A percentile compares a stretch with the other conserved stretches of the same genome.
These are phyloP conservation scores for Melanostoma mellinum DNA, from an alignment of 2,888 invertebrate species.

Conservation along the genomic window DNA sequence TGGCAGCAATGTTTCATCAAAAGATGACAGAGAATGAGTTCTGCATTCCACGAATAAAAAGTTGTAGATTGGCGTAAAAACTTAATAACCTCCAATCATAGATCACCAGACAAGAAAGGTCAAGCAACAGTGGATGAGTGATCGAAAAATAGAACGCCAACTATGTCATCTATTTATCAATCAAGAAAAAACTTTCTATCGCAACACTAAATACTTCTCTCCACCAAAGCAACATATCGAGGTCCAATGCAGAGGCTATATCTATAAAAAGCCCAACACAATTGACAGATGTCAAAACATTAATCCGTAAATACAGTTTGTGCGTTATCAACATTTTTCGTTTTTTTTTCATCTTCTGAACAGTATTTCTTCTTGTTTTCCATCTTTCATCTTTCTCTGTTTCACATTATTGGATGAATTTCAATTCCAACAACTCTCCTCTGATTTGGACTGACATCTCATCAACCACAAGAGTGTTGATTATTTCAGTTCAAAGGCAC, in stretches of 20 bases:
- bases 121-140: too few relatives aligned
- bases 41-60: too few relatives aligned
- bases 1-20: too few relatives aligned
- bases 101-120: too few relatives aligned
- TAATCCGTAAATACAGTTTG: slow-evolving; percentile 62
- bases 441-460: slow-evolving; percentile 62
- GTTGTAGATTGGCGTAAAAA: too few relatives aligned
- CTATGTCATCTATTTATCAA: too few relatives aligned
- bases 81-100: too few relatives aligned
- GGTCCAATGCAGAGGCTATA: slow-evolving; percentile 35
- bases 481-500: slow-evolving; percentile 60
- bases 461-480: slow-evolving; percentile 67
- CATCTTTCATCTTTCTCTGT: not conserved
- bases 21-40: too few relatives aligned
- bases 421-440: slow-evolving; percentile 26
- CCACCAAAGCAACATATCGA: not conserved
- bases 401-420: not conserved
- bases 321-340: slow-evolving; percentile 47
- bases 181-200: too few relatives aligned
- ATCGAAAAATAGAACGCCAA: too few relatives aligned
- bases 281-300: slow-evolving; percentile 71
- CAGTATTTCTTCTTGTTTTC: not conserved
- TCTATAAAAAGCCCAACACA: slow-evolving; percentile 40
- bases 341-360: not conserved
- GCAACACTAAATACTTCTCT: too few relatives aligned